Percentiles rank a stretch among this genome's conserved stretches.
Evolutionary conservation across 2,888 invertebrate species (phyloP).

Genomic region (Deroplatys truncata): DNA sequence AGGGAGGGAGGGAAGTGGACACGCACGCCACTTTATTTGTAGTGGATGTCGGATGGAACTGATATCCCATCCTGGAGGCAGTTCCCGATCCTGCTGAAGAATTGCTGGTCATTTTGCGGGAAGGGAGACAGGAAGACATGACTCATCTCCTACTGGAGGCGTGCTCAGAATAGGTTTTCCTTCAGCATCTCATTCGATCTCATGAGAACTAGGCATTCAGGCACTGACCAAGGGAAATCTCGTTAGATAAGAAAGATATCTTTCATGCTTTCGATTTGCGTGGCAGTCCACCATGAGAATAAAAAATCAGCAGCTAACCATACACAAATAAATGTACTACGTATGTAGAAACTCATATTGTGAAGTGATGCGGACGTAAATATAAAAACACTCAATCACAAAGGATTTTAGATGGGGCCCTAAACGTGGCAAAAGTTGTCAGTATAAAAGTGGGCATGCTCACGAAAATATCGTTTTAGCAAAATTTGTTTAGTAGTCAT

Average conservation of each 20-base stretch:
- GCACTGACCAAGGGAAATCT: background rate
- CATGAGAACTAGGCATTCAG: background rate
- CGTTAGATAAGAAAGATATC: background rate
- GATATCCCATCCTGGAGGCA: background rate
- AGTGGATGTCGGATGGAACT: background rate
- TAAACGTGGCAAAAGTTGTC: no score
- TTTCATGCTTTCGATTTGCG: background rate
- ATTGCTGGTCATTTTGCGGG: background rate
- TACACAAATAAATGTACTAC: no score
- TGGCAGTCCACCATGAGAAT: background rate
- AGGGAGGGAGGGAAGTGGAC: background rate
- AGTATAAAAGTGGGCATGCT: no score
- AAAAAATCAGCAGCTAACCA: background rate
- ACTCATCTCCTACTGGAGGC: background rate
- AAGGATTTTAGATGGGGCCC: no score
- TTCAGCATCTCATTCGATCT: background rate
- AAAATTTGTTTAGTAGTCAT: no score
- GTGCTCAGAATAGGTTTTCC: background rate
- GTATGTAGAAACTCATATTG: no score
- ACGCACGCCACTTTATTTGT: background rate
- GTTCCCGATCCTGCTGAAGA: background rate
- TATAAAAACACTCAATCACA: no score
- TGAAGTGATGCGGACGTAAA: no score
- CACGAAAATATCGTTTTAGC: no score
- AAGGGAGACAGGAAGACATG: background rate